Conservation (phyloP, 2,888 invertebrate species). For the Eristalinus sepulchralis region DNA sequence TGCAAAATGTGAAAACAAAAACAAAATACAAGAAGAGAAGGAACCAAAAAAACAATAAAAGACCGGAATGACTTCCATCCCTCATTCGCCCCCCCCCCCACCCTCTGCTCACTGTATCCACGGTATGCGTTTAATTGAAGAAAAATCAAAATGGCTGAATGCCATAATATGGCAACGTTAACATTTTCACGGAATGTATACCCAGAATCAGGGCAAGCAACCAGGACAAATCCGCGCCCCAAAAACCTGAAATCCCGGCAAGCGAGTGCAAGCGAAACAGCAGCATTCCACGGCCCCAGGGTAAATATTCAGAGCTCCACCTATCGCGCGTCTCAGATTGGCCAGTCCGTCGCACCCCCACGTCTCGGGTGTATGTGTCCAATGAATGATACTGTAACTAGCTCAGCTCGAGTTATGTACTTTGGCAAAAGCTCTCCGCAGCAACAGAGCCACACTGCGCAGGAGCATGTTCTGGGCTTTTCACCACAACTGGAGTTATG, state of each 20-base stretch:
- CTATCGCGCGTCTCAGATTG: slow-evolving; percentile 62
- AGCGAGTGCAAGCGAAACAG: slow-evolving; percentile 65
- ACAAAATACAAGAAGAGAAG: not conserved
- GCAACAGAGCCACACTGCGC: slow-evolving; percentile 46
- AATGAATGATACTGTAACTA: slow-evolving; percentile 61
- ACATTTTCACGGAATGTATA: slow-evolving; percentile 64
- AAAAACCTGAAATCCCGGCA: slow-evolving; percentile 34
- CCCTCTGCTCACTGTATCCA: not conserved
- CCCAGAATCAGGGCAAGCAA: slow-evolving; percentile 50
- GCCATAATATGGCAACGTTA: slow-evolving; percentile 67
- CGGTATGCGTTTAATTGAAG: slow-evolving; percentile 34
- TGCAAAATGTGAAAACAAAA: slow-evolving; percentile 12
- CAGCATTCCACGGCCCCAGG: slow-evolving; percentile 39
- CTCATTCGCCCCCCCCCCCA: not conserved
- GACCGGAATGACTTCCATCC: slow-evolving; percentile 3
- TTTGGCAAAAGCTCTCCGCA: slow-evolving; percentile 26
- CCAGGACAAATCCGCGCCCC: slow-evolving; percentile 56
- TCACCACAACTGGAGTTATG: not conserved
- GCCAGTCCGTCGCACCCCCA: slow-evolving; percentile 45
- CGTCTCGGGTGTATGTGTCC: slow-evolving; percentile 44
- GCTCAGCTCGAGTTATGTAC: slow-evolving; percentile 45
- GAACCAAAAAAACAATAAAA: slow-evolving; percentile 52
- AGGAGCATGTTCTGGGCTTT: slow-evolving; percentile 53
- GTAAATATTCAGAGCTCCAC: slow-evolving; percentile 67
- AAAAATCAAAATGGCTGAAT: slow-evolving; percentile 69